Evolutionary conservation across 1,140 invertebrate genomes (phyloP), one percentile per base, ranked within the genome.

Genomic region (Lasaia peninsularis): DNA sequence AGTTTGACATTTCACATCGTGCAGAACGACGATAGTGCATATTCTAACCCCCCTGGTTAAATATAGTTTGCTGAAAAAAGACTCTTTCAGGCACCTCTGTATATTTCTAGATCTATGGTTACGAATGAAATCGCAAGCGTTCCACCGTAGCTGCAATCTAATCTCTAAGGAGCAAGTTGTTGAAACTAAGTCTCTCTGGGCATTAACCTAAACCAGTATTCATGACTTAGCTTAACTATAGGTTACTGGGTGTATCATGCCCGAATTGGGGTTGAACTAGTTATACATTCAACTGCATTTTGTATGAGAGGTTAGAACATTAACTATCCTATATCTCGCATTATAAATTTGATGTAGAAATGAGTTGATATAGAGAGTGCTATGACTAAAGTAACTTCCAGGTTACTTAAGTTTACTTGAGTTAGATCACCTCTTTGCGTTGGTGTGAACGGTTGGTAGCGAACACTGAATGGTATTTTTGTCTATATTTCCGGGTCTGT

Each of bases 181-280:
- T 48, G 40, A 48, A 28, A 48, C 18, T 48, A 21, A 48, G 40
- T 21, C 40, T 16, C 11, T 48, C 5, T 21, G 11, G 40, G 4
- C 40, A 48, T 48, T 48, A 48, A 48, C 40, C 40, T 48, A 21
- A 21, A 21, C 40, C 40, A 48, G 20, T 48, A 48, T 48, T 48
- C 40, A 48, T 48, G 40, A 48, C 40, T 48, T 48, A 21, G 40
- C 11, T 48, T 20, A n/a, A 21, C 20, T 21, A 20, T 48, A 21
- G 18, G 18, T 48, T n/a, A 48, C 18, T 48, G 6, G 40, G 40
- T 20, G 40, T 48, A 44, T 10, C 14, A 48, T 48, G 20, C 20
- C n/a, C 10, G 18, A 48, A 48, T 21, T 48, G 20, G 18, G 11
- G 18, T 21, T 48, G 10, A 6, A 6, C 40, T 48, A 21, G 24